These are phyloP conservation scores for Garra rufa DNA, from an alignment of 2,113 vertebrate genomes.

Conservation along the genomic window DNA sequence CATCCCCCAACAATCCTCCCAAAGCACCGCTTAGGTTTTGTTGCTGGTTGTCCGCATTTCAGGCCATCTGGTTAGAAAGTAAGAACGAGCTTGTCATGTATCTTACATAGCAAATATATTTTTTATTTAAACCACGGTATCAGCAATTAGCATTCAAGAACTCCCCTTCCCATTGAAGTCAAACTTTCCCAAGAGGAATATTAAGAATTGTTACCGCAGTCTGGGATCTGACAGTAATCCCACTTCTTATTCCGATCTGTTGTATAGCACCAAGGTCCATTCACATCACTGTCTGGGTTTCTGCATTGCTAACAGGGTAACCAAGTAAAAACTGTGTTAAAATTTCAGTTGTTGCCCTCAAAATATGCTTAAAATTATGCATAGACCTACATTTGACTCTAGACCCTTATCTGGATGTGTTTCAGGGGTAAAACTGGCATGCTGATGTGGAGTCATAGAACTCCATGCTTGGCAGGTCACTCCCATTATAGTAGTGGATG, in stretches of 20 bases:
- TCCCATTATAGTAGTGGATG: slow-evolving; percentile 77
- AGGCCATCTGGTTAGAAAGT: slow-evolving; percentile 56
- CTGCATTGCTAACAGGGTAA: slow-evolving; percentile 83
- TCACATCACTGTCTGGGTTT: slow-evolving; percentile 90
- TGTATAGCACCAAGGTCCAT: slow-evolving; percentile 96
- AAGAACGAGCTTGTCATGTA: not conserved
- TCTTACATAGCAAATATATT: not conserved
- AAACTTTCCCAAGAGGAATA: not conserved
- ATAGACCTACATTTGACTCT: slow-evolving; percentile 83
- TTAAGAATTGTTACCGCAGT: slow-evolving; percentile 78
- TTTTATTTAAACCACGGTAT: not conserved
- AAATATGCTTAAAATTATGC: not conserved
- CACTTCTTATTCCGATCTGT: slow-evolving; percentile 81
- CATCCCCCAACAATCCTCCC: slow-evolving; percentile 94
- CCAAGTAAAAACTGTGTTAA: not conserved
- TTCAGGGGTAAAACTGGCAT: slow-evolving; percentile 81
- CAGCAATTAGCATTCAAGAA: not conserved
- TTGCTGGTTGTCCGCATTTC: slow-evolving; percentile 82
- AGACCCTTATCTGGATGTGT: slow-evolving; percentile 80
- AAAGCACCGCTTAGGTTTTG: slow-evolving; percentile 82
- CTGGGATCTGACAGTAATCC: slow-evolving; percentile 90
- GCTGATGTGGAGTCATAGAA: slow-evolving; percentile 82
- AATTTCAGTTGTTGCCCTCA: not conserved
- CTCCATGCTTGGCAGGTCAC: slow-evolving; percentile 89
- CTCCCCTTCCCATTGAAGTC: not conserved